Conservation (phyloP, 2,113 vertebrate species). For the Paratilapia polleni region DNA sequence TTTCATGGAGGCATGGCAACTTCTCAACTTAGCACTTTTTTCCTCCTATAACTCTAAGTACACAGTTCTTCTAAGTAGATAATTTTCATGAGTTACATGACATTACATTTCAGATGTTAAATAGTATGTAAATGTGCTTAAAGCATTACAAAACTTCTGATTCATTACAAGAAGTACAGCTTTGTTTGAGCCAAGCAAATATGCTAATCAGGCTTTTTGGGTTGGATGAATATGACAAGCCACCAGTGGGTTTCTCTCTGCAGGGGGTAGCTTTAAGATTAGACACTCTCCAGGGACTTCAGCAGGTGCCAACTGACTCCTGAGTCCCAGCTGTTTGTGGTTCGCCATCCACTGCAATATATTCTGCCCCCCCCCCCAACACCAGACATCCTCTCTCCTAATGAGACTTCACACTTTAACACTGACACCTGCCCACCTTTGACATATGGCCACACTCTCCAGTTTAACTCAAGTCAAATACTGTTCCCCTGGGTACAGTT, state of each 20-base stretch:
- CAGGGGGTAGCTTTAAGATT: constrained; percentile 38
- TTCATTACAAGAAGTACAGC: constrained; percentile 9
- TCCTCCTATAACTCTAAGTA: not conserved
- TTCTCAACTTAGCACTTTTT: constrained; percentile 9
- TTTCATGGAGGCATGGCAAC: constrained; percentile 37
- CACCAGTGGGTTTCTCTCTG: constrained; percentile 40
- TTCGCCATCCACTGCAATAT: constrained; percentile 38
- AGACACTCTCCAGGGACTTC: constrained; percentile 36
- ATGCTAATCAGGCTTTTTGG: constrained; percentile 29
- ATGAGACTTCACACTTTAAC: not conserved
- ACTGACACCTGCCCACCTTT: not conserved
- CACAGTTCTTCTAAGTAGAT: not conserved
- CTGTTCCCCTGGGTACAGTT: constrained; percentile 44
- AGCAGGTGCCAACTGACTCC: constrained; percentile 71
- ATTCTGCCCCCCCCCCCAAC: constrained; percentile 22
- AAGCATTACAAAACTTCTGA: constrained; percentile 14
- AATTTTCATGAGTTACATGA: not conserved
- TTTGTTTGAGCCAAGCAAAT: constrained; percentile 43
- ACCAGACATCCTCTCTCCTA: not conserved
- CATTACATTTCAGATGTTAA: not conserved
- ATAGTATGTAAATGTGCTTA: not conserved
- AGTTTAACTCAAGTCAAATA: constrained; percentile 32
- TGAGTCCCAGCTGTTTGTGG: constrained; percentile 48
- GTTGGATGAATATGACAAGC: constrained; percentile 37
- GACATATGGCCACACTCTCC: constrained; percentile 43